phyloP scores from a whole-genome alignment of 2,888 invertebrate species.

The Aphodius granarius region DNA sequence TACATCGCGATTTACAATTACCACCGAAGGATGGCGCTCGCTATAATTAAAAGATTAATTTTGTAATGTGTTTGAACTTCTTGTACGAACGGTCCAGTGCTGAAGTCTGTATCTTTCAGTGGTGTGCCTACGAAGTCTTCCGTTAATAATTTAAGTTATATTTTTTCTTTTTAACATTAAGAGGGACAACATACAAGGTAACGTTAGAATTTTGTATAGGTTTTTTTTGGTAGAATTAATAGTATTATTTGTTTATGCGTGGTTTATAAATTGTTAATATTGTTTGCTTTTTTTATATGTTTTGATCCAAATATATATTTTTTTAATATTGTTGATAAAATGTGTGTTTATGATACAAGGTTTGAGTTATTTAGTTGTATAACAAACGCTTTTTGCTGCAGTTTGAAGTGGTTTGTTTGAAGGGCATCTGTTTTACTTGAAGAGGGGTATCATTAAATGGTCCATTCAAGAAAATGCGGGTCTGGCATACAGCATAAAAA shows the following conservation, averaged over 20 bases:
- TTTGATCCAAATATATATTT: no score
- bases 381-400: no score
- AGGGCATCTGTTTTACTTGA: neutral
- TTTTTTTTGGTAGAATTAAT: no score
- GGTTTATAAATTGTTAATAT: no score
- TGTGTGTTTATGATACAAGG: no score
- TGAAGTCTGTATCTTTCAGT: neutral
- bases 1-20: neutral
- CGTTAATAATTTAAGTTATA: neutral
- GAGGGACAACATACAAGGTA: neutral
- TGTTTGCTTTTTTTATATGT: no score
- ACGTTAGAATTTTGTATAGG: no score
- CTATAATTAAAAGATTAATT: neutral
- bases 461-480: neutral
- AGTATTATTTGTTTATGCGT: no score
- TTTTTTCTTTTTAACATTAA: neutral
- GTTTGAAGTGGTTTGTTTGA: neutral
- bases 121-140: neutral
- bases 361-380: no score
- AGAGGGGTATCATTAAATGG: neutral
- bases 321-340: no score
- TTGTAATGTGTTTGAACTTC: neutral
- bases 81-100: neutral
- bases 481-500: neutral
- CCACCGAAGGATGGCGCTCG: neutral